Evolutionary conservation across 2,797 vertebrate species (phyloP).

Genomic region (Muscicapa comitata): DNA sequence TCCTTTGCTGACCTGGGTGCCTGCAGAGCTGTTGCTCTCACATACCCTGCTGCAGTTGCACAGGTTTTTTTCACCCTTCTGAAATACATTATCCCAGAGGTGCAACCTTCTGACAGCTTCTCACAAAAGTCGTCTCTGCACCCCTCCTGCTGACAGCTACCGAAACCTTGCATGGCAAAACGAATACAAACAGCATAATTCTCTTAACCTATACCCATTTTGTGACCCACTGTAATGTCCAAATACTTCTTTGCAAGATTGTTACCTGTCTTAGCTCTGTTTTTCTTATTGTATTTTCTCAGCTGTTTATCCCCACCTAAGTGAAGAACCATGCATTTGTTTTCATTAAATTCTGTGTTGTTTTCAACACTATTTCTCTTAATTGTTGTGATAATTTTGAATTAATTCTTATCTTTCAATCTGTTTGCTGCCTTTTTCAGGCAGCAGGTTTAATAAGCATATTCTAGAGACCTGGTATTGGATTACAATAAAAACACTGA

Average conservation of each 20-base stretch:
- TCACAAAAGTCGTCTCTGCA: background rate
- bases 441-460: background rate
- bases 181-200: background rate
- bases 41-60: fast-evolving
- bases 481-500: background rate
- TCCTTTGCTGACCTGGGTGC: background rate
- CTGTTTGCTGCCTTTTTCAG: background rate
- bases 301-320: background rate
- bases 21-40: background rate
- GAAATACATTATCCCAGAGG: background rate
- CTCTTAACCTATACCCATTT: background rate
- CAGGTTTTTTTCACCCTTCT: background rate
- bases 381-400: slow-evolving; percentile 20
- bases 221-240: background rate
- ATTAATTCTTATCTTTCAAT: slow-evolving; percentile 27
- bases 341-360: background rate
- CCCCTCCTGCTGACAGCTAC: background rate
- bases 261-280: background rate
- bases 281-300: background rate
- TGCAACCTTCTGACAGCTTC: background rate
- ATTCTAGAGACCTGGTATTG: background rate
- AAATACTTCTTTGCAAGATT: background rate
- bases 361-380: slow-evolving; percentile 1
- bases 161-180: background rate
- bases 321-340: background rate